Evolutionary conservation across 2,888 invertebrate genomes (phyloP).

Genomic region (Drosophila stalkeri): DNA sequence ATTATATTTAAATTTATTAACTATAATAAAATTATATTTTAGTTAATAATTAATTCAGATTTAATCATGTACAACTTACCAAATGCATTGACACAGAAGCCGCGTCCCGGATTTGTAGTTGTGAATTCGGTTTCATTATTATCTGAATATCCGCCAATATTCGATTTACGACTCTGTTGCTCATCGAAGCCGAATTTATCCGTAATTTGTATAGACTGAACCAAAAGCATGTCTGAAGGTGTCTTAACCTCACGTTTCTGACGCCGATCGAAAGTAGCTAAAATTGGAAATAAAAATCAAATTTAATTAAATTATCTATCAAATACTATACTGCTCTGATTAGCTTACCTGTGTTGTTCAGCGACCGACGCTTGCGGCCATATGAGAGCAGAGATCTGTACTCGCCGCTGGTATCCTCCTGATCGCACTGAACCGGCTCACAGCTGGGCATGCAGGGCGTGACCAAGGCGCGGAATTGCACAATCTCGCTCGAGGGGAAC

Average conservation of each 20-base stretch:
- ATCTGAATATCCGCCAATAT: slow-evolving; percentile 85
- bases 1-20: no score
- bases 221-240: slow-evolving; percentile 93
- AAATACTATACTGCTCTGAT: neutral
- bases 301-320: neutral
- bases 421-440: slow-evolving; percentile 95
- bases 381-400: slow-evolving; percentile 93
- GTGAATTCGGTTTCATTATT: slow-evolving; percentile 90
- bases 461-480: slow-evolving; percentile 97
- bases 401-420: slow-evolving; percentile 93
- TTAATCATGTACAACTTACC: slow-evolving; percentile 70
- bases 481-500: slow-evolving; percentile 97
- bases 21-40: no score
- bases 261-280: slow-evolving; percentile 43
- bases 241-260: slow-evolving; percentile 75
- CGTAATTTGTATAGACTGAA: slow-evolving; percentile 96
- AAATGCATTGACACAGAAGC: slow-evolving; percentile 85
- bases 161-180: slow-evolving; percentile 85
- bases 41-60: no score
- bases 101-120: slow-evolving; percentile 86
- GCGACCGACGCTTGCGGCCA: slow-evolving; percentile 91
- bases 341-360: slow-evolving; percentile 84
- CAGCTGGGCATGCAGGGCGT: slow-evolving; percentile 97
- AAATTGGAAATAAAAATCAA: neutral
- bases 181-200: slow-evolving; percentile 95